Percentiles rank a stretch among this genome's conserved stretches.
Evolutionary conservation across 2,797 vertebrate species (phyloP).

Genomic region (Sternarchorhynchus goeldii): DNA sequence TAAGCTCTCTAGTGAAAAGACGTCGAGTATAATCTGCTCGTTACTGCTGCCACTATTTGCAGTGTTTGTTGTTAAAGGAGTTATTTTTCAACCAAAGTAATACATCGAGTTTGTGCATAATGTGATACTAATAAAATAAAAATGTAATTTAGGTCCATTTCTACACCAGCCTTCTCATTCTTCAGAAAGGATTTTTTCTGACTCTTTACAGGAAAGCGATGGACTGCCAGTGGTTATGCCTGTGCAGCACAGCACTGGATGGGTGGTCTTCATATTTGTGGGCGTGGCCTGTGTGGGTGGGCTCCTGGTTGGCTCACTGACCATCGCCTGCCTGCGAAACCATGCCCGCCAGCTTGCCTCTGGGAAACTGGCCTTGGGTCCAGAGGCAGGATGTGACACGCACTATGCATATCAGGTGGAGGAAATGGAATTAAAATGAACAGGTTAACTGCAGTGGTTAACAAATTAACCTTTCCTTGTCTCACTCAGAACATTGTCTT

Average conservation of each 20-base stretch:
- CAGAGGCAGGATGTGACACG: slow-evolving; percentile 85
- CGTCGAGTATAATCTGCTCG: not conserved
- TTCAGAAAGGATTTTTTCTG: not conserved
- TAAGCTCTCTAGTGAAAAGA: slow-evolving; percentile 31
- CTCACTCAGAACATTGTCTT: not conserved
- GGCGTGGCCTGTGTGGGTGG: slow-evolving; percentile 82
- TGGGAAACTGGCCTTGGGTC: slow-evolving; percentile 86
- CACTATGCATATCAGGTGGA: slow-evolving; percentile 94
- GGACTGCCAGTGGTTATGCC: slow-evolving; percentile 73
- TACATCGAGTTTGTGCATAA: not conserved
- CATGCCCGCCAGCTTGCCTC: slow-evolving; percentile 85
- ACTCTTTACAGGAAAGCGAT: slow-evolving; percentile 74
- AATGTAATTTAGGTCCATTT: not conserved
- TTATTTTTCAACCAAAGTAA: not conserved
- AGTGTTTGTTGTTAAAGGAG: slow-evolving; percentile 1
- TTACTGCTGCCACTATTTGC: slow-evolving; percentile 16
- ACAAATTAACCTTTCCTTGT: too few species aligned
- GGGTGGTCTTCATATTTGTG: slow-evolving; percentile 85
- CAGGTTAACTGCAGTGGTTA: too few species aligned
- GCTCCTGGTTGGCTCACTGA: slow-evolving; percentile 80
- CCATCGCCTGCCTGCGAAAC: slow-evolving; percentile 83
- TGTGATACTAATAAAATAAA: slow-evolving; percentile 2
- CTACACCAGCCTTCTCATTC: not conserved
- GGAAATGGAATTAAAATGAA: not conserved
- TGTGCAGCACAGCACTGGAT: slow-evolving; percentile 75